Conservation (phyloP, 2,113 vertebrate species). For the Lota lota region DNA sequence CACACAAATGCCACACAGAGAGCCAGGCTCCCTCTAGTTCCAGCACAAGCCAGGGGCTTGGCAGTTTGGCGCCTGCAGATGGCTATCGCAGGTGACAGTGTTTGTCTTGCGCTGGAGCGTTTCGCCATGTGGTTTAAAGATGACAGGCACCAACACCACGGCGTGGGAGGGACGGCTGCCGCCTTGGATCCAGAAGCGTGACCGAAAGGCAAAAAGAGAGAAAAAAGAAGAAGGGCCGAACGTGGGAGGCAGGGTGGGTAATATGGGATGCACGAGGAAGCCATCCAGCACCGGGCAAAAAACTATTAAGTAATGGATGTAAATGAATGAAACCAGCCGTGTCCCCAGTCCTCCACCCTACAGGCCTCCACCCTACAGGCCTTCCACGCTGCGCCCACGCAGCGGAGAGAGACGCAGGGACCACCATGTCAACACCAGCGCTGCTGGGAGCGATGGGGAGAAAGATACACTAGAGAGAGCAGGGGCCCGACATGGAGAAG, state of each 20-base stretch:
- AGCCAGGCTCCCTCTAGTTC: neutral
- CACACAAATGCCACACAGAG: neutral
- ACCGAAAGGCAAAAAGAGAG: too few relatives aligned
- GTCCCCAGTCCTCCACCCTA: neutral
- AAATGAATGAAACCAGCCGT: slow-evolving; percentile 16
- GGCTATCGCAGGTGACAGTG: neutral
- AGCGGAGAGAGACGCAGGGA: slow-evolving; percentile 21
- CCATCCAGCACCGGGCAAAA: slow-evolving; percentile 30
- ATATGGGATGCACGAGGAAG: slow-evolving; percentile 42
- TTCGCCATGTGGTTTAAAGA: slow-evolving; percentile 22
- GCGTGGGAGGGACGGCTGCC: slow-evolving; percentile 23
- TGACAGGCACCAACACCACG: neutral
- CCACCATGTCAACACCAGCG: slow-evolving; percentile 23
- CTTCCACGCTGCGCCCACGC: slow-evolving; percentile 19
- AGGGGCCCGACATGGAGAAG: neutral
- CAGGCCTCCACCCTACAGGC: slow-evolving; percentile 23
- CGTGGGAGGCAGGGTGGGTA: too few relatives aligned
- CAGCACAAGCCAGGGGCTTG: neutral
- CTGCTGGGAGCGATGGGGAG: too few relatives aligned
- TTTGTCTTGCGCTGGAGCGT: slow-evolving; percentile 19
- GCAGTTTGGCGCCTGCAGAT: neutral
- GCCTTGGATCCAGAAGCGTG: slow-evolving; percentile 22
- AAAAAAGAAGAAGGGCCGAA: neutral
- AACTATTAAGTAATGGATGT: slow-evolving; percentile 41
- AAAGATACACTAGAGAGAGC: neutral